These are phyloP conservation scores for Ciconia maguari DNA, from an alignment of 2,113 vertebrate genomes.

Conservation along the genomic window DNA sequence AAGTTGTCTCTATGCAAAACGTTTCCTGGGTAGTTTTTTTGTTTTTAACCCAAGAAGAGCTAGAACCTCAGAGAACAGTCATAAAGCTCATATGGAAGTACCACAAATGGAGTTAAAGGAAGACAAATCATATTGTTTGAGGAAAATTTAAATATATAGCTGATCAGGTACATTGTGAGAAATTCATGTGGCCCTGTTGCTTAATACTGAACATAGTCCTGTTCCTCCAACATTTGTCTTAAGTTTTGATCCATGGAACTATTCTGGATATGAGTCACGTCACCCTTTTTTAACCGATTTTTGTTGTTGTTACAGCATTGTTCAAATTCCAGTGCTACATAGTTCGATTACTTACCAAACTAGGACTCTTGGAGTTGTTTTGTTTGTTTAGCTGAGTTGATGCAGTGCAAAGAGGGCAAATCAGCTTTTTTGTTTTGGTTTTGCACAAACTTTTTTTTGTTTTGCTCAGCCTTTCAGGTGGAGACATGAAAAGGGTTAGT, in stretches of 20 bases:
- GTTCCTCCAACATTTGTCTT: neutral
- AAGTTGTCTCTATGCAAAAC: neutral
- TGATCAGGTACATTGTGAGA: neutral
- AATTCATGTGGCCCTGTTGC: neutral
- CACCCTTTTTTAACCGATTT: neutral
- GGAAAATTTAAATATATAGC: neutral
- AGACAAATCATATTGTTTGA: neutral
- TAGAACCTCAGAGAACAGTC: neutral
- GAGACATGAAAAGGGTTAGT: neutral
- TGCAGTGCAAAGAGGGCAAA: neutral
- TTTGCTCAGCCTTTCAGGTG: neutral
- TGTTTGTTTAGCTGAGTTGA: neutral
- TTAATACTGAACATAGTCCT: neutral
- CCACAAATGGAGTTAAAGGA: neutral
- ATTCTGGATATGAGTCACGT: neutral
- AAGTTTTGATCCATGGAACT: neutral
- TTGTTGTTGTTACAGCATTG: neutral
- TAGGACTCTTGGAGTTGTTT: neutral
- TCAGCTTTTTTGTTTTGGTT: neutral
- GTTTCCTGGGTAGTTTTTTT: neutral
- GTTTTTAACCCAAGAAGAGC: neutral
- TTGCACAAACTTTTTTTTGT: neutral
- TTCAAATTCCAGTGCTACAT: neutral
- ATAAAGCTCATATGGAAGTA: neutral
- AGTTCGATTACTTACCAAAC: neutral